These are phyloP conservation scores for Drosophila sturtevanti DNA, from an alignment of 1,140 invertebrate genomes.

Conservation along the genomic window DNA sequence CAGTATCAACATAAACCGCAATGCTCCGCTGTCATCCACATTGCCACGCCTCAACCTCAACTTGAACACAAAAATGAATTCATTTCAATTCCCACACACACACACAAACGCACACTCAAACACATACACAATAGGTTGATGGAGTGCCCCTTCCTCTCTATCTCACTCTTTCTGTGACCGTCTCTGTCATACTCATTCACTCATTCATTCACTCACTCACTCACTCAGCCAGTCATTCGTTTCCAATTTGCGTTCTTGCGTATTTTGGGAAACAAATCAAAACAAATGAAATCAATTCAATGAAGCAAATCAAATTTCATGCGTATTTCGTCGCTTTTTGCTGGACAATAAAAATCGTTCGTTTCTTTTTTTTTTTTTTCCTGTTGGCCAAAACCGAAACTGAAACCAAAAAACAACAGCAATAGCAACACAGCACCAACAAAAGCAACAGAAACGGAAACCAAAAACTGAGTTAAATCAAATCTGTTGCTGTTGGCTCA, in stretches of 20 bases:
- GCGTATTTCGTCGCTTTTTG: slow-evolving; percentile 77
- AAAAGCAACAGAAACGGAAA: slow-evolving; percentile 15
- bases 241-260: slow-evolving; percentile 72
- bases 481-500: slow-evolving; percentile 53
- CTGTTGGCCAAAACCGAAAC: slow-evolving; percentile 18
- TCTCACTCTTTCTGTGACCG: slow-evolving; percentile 22
- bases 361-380: background rate
- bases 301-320: slow-evolving; percentile 79
- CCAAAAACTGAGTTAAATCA: slow-evolving; percentile 56
- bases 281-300: slow-evolving; percentile 78
- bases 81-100: slow-evolving; percentile 47
- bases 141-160: slow-evolving; percentile 20
- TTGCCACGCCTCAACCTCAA: slow-evolving; percentile 47
- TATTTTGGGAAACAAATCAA: slow-evolving; percentile 78
- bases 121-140: too few species aligned
- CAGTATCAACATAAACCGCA: slow-evolving; percentile 71
- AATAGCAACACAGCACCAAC: slow-evolving; percentile 6
- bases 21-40: slow-evolving; percentile 38
- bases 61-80: slow-evolving; percentile 68
- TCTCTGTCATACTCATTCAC: slow-evolving; percentile 23
- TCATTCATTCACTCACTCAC: slow-evolving; percentile 9
- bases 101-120: background rate
- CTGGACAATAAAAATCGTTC: slow-evolving; percentile 44
- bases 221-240: slow-evolving; percentile 5
- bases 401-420: slow-evolving; percentile 36